Base-by-base conservation (phyloP, 2,888 invertebrate species). In the Conus canariensis region DNA sequence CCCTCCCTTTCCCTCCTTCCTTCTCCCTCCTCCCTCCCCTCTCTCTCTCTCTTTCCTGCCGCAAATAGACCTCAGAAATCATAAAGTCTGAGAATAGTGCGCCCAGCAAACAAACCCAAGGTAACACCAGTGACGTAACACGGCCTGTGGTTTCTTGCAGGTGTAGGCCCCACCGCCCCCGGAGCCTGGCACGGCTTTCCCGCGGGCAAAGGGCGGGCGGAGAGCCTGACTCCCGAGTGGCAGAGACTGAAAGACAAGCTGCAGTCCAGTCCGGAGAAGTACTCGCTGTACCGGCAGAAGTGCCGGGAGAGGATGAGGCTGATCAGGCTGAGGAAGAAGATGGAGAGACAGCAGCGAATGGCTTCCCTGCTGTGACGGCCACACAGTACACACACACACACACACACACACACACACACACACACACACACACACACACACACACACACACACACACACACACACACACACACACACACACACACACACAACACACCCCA, bases 261-360 rank as follows among this genome's bases (percentile, higher is more conserved):
- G n/a, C 83, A 58, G 83, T 86, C 25, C 67, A 67, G 86, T 64
- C 86, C 86, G 5, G 86, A 86, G 86, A 25, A 67, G n/a, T 86
- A 86, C 86, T 86, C 86, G 30, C 86, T 10, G 16, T 86, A 86
- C 64, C 86, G 86, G 67, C 86, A 86, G 67, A 86, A 86, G n/a
- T 86, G 86, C 59, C 86, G 86, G 9, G 86, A 86, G 16, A 64
- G 86, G 67, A 86, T 86, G 86, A 86, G 86, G 67, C 25, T 86
- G 64, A 86, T 86, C 86, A 25, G 86, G 45, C 59, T 86, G 67
- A 64, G 86, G 86, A 86, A 86, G 67, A 86, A 67, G 22, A 60
- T 86, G 86, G 86, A 86, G 67, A 86, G 19, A 56, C 67, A 86
- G 86, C 56, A n/a, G 45, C 6, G 83, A 5, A 25, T 8, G 12